Evolutionary conservation across 1,140 invertebrate species (phyloP), one percentile per base, ranked within the genome.

Genomic region (Neodiprion fabricii): DNA sequence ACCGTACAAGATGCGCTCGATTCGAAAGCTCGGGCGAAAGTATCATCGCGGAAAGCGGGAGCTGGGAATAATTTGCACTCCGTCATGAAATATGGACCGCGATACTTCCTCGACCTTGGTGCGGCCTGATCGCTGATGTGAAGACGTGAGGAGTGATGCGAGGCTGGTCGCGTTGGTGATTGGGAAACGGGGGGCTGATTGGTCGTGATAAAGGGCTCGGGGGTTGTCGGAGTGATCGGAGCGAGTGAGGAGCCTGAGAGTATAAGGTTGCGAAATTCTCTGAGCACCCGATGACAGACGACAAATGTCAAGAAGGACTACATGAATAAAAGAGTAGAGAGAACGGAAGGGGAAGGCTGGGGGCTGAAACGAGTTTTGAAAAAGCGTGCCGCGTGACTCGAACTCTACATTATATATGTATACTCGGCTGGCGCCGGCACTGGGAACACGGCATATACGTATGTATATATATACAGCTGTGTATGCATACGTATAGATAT

Each of bases 51-150:
- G 28, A 40, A 5, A 61, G 2, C 11, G 53, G 53, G 53, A 61
- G 53, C 11, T 11, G 53, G 53, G 53, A n/a, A 61, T 61, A n/a
- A 61, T n/a, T 61, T 61, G 8, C n/a, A 4, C 53, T 61, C 8
- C 7, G 2, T 12, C 11, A 2, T 61, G n/a, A 61, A 61, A 61
- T 61, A 61, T 61, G 53, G n/a, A 12, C 53, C 3, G 28, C 28
- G n/a, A 8, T 11, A 61, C 53, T 61, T 61, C 53, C 53, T 61
- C 53, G 53, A 61, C 28, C 5, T 40, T n/a, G 53, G n/a, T 61
- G 53, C 53, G 53, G 53, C 53, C 53, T 61, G 53, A 61, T 61
- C 53, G 53, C 53, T n/a, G n/a, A n/a, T 61, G n/a, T 61, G 53
- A 61, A 61, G 53, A 61, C n/a, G n/a, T 8, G 53, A 61, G 53